These are phyloP conservation scores for Gastracanthus pulcherrimus DNA, from an alignment of 2,888 invertebrate genomes.

Conservation along the genomic window DNA sequence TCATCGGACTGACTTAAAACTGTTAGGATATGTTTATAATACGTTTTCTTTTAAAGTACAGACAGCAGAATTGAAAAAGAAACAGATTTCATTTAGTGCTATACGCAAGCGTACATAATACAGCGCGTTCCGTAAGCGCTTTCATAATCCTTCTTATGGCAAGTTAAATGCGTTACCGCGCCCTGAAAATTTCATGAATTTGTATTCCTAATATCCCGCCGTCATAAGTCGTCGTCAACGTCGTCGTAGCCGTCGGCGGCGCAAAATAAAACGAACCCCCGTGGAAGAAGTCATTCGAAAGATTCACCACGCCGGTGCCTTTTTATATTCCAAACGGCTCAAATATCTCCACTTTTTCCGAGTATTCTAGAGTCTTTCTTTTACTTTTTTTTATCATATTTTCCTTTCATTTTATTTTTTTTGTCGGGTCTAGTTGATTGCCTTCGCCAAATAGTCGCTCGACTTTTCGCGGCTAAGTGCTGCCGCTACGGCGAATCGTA, in stretches of 20 bases:
- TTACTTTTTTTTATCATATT: neutral
- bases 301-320: neutral
- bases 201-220: conserved; percentile 41
- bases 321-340: conserved; percentile 35
- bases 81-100: too few relatives aligned
- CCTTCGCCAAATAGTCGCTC: conserved; percentile 6
- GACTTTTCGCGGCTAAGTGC: conserved; percentile 42
- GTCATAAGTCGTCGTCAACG: neutral
- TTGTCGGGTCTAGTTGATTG: neutral
- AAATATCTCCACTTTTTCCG: neutral
- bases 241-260: too few relatives aligned
- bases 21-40: too few relatives aligned
- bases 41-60: too few relatives aligned
- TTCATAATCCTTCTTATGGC: conserved; percentile 43
- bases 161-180: conserved; percentile 30
- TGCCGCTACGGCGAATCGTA: conserved; percentile 26
- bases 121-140: conserved; percentile 6
- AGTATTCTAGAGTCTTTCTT: neutral
- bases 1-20: too few relatives aligned
- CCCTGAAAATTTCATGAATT: conserved; percentile 50
- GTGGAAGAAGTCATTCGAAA: conserved; percentile 29
- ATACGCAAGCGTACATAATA: conserved; percentile 2
- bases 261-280: conserved; percentile 4
- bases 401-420: neutral
- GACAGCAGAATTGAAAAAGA: too few relatives aligned